These are phyloP conservation scores for Lepidocyrtinus sp. DNA, from an alignment of 2,888 invertebrate genomes.

Conservation along the genomic window DNA sequence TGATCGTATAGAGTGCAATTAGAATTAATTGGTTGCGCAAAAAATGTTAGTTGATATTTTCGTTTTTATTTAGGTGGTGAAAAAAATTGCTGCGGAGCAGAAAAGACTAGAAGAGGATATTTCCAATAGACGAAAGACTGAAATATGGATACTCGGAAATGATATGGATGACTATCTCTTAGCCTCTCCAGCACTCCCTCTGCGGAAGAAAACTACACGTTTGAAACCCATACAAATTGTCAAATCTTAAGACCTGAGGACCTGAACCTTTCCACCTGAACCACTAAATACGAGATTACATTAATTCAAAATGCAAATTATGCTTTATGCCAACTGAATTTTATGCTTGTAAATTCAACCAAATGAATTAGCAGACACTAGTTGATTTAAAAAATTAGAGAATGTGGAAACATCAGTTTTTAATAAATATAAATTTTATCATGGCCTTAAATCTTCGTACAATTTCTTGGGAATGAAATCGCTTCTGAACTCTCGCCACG, in stretches of 20 bases:
- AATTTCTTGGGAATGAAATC: slow-evolving; percentile 5
- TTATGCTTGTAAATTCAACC: no score
- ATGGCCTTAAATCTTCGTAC: background rate
- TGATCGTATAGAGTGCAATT: background rate
- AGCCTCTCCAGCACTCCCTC: slow-evolving; percentile 28
- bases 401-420: no score
- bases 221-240: slow-evolving; percentile 48
- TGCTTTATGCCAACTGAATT: no score
- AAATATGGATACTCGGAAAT: slow-evolving; percentile 56
- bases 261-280: no score
- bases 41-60: background rate
- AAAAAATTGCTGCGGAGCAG: slow-evolving; percentile 64
- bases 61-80: slow-evolving; percentile 61
- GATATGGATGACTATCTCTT: slow-evolving; percentile 36
- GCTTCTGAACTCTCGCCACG: no score
- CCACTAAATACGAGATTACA: no score
- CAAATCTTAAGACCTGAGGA: no score
- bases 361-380: no score
- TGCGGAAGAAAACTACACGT: slow-evolving; percentile 44
- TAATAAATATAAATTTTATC: slow-evolving; percentile 7
- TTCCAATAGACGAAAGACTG: slow-evolving; percentile 53
- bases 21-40: background rate
- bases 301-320: no score
- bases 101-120: slow-evolving; percentile 65
- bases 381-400: no score